phyloP scores from a whole-genome alignment of 1,140 invertebrate species.

The Hydropsyche tenuis region DNA sequence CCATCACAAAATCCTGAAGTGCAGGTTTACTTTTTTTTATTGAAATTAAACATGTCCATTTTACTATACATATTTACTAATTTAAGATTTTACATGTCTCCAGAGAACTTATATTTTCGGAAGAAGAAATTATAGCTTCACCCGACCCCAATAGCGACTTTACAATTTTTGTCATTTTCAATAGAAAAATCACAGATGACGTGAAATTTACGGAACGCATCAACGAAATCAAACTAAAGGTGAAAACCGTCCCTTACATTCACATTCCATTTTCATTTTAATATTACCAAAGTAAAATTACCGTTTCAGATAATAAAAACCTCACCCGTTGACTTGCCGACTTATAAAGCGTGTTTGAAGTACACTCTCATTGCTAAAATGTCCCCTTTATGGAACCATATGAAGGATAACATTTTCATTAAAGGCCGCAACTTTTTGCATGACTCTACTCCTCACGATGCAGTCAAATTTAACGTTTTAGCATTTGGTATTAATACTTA shows the following conservation, averaged over 20 bases:
- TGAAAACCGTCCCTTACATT: neutral
- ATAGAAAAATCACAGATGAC: conserved; percentile 55
- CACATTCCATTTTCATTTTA: conserved; percentile 51
- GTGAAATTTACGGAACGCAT: conserved; percentile 56
- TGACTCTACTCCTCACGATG: conserved; percentile 53
- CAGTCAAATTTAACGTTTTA: conserved; percentile 53
- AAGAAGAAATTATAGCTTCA: conserved; percentile 56
- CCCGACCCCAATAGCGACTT: conserved; percentile 56
- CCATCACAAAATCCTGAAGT: conserved; percentile 62
- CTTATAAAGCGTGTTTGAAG: conserved; percentile 57
- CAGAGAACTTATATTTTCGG: conserved; percentile 61
- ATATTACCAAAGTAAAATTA: no score
- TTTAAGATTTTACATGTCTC: no score
- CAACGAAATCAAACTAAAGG: conserved; percentile 52
- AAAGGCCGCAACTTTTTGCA: conserved; percentile 60
- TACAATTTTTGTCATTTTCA: conserved; percentile 57
- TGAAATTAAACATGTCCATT: no score
- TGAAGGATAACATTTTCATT: conserved; percentile 56
- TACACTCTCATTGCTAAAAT: conserved; percentile 60
- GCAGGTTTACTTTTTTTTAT: no score
- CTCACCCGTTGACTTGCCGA: conserved; percentile 51
- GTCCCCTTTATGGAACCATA: conserved; percentile 59
- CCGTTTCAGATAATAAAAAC: conserved; percentile 55
- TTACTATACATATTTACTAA: no score
- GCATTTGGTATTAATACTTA: conserved; percentile 56